phyloP scores from a whole-genome alignment of 2,888 invertebrate species.

The Platycnemis pennipes region DNA sequence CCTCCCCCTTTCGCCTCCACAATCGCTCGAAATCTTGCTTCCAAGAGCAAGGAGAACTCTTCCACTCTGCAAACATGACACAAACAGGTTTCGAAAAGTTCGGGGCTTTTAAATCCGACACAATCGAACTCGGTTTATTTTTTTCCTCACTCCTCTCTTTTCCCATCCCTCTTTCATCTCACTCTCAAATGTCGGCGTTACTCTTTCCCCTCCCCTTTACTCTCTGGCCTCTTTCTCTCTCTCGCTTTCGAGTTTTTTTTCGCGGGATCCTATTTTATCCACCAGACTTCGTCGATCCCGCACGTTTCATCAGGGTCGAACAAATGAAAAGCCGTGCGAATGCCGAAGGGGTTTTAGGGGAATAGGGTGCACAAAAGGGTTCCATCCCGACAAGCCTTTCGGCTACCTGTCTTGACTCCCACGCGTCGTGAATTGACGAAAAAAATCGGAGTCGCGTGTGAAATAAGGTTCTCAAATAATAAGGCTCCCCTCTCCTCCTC shows the following conservation, averaged over 20 bases:
- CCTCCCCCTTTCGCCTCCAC: background rate
- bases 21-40: conserved; percentile 1
- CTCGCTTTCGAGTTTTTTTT: background rate
- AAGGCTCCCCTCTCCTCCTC: too few species aligned
- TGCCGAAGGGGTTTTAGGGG: background rate
- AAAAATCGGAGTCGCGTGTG: too few species aligned
- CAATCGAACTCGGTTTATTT: background rate
- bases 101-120: background rate
- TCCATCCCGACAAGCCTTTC: background rate
- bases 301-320: background rate
- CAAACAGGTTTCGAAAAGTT: background rate
- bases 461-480: too few species aligned
- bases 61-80: conserved; percentile 11
- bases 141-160: background rate
- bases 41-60: background rate
- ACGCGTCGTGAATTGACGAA: too few species aligned
- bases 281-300: background rate
- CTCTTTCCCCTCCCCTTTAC: background rate
- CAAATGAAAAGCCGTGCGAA: background rate
- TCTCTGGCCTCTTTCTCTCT: conserved; percentile 2
- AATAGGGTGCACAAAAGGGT: background rate
- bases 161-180: background rate
- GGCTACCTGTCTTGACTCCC: conserved; percentile 31
- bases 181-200: background rate
- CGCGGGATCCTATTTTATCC: background rate